These are phyloP conservation scores for Aleiodes sp. DNA, from an alignment of 1,140 invertebrate genomes.

Conservation along the genomic window DNA sequence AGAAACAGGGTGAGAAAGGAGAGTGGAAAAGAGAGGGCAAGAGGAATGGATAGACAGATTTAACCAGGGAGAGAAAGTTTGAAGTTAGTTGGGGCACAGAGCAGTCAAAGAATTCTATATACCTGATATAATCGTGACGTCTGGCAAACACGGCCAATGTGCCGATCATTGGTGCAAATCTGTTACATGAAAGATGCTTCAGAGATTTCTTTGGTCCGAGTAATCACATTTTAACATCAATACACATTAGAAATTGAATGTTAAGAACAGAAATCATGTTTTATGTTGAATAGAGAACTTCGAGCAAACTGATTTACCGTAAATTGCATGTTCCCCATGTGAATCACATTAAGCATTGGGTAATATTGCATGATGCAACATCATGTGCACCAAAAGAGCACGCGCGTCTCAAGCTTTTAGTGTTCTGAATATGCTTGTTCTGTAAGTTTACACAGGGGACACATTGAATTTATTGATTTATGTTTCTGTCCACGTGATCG, in stretches of 20 bases:
- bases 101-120: neutral
- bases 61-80: too few species aligned
- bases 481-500: neutral
- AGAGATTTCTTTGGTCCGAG: slow-evolving; percentile 1
- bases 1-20: too few species aligned
- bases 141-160: slow-evolving; percentile 30
- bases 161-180: slow-evolving; percentile 16
- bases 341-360: slow-evolving; percentile 54
- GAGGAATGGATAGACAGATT: too few species aligned
- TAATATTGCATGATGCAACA: slow-evolving; percentile 53
- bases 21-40: too few species aligned
- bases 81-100: too few species aligned
- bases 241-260: neutral
- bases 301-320: slow-evolving; percentile 58
- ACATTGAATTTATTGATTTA: neutral
- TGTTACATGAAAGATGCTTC: slow-evolving; percentile 46
- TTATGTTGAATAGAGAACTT: neutral
- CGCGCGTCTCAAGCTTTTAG: slow-evolving; percentile 45
- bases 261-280: neutral
- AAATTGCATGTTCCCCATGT: slow-evolving; percentile 53
- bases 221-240: neutral
- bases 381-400: slow-evolving; percentile 52
- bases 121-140: slow-evolving; percentile 18
- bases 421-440: neutral
- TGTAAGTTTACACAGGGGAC: neutral